phyloP scores from a whole-genome alignment of 1,140 invertebrate species.

The Rhagoletis zephyria region DNA sequence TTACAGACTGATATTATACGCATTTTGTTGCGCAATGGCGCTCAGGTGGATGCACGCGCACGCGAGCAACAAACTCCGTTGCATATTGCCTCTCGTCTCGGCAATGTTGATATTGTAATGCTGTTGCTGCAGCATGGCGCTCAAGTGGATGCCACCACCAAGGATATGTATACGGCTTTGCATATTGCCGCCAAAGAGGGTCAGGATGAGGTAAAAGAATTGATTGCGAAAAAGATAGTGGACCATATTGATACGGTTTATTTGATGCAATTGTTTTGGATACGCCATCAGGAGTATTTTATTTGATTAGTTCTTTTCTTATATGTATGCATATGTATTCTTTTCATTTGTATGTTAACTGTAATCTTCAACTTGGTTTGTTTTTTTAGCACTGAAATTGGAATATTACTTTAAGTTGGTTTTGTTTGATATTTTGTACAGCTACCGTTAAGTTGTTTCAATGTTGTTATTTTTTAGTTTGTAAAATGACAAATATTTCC shows the following conservation, averaged over 20 bases:
- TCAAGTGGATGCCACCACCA: conserved; percentile 90
- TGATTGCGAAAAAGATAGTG: conserved; percentile 77
- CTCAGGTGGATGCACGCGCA: conserved; percentile 95
- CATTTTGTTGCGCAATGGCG: conserved; percentile 95
- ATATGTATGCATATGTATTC: neutral
- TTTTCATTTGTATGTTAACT: neutral
- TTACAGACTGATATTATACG: conserved; percentile 95
- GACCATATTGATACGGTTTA: conserved; percentile 79
- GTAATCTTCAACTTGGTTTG: conserved; percentile 18
- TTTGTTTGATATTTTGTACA: too few relatives aligned
- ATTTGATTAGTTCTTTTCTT: conserved; percentile 73
- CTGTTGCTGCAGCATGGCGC: conserved; percentile 93
- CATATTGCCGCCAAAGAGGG: conserved; percentile 99
- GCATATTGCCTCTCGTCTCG: conserved; percentile 93
- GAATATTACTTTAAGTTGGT: too few relatives aligned
- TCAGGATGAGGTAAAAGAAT: conserved; percentile 88
- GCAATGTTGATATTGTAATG: conserved; percentile 96
- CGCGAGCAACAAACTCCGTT: conserved; percentile 95
- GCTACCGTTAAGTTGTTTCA: too few relatives aligned
- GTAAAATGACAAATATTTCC: too few relatives aligned
- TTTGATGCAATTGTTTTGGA: conserved; percentile 79
- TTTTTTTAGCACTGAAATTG: neutral
- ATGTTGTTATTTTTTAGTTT: too few relatives aligned
- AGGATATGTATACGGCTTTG: conserved; percentile 97
- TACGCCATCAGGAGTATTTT: conserved; percentile 78